Evolutionary conservation across 1,140 invertebrate species (phyloP), one percentile per base, ranked within the genome.

Genomic region (Listronotus oregonensis): DNA sequence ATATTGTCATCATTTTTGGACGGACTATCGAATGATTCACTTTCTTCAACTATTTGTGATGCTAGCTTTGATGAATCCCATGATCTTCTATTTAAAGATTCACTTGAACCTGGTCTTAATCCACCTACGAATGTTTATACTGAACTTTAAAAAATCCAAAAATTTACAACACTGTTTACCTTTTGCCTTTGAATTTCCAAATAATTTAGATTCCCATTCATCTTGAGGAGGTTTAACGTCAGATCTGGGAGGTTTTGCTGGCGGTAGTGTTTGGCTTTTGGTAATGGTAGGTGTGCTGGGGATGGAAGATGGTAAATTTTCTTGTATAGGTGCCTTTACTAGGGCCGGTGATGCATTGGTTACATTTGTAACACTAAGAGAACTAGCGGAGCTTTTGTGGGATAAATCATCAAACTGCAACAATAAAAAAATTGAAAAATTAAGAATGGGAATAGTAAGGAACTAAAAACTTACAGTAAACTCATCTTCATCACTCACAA

Each of bases 401-500:
- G 91, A 94, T 39, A 94, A 79, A 78, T 93, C 91, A 78, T 94
- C 92, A 79, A 94, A 91, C 79, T 87, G 66, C 37, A 80, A 81
- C 21, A 55, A 34, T 27, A 60, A 11, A 46, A 17, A 11, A 0
- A 6, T 6, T 39, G 12, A 27, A 11, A 14, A 5, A 12, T 44
- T 31, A 32, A n/a, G 9, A 1, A 7, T n/a, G 8, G 0, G 2
- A 31, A 46, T n/a, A 31, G 21, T 31, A 31, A 0, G 8, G 4
- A n/a, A 34, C 11, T 31, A 34, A 54, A 34, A 37, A 73, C 73
- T 80, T 78, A 87, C 85, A 49, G 89, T 87, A 80, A 94, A 94
- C 77, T 94, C 92, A 79, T 94, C 91, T 71, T 91, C 91, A 76
- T 94, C 92, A 80, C 91, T 94, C 5, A 94, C 92, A 44, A 94